phyloP scores from a whole-genome alignment of 2,113 vertebrate species.

The Sander lucioperca region DNA sequence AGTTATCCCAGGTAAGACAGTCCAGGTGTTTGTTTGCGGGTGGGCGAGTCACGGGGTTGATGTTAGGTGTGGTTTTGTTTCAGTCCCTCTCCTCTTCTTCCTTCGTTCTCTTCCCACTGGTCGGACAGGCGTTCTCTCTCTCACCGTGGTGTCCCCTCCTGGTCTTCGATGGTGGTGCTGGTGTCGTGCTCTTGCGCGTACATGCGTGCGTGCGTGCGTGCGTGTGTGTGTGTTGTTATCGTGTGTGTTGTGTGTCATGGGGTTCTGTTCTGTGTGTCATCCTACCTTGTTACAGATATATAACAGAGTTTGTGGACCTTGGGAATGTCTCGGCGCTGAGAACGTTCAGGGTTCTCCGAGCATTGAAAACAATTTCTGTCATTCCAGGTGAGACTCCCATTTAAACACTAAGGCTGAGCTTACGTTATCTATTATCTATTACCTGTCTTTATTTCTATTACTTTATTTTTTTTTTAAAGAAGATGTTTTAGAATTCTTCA shows the following conservation, averaged over 20 bases:
- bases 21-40: constrained; percentile 79
- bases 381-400: constrained; percentile 99
- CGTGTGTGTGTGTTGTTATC: constrained; percentile 81
- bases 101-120: constrained; percentile 70
- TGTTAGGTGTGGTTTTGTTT: constrained; percentile 91
- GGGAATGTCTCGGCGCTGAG: constrained; percentile 99
- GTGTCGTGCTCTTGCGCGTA: constrained; percentile 83
- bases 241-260: constrained; percentile 90
- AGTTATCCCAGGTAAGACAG: constrained; percentile 98
- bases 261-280: constrained; percentile 98
- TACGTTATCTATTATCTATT: constrained; percentile 52
- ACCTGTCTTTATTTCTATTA: constrained; percentile 54
- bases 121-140: constrained; percentile 86
- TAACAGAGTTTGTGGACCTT: constrained; percentile 99
- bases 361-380: constrained; percentile 99
- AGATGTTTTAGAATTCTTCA: constrained; percentile 60
- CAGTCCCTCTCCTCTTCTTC: constrained; percentile 66
- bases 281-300: constrained; percentile 99
- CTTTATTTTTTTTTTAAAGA: constrained; percentile 52
- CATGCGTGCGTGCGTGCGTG: constrained; percentile 86
- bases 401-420: constrained; percentile 89
- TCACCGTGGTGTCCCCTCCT: constrained; percentile 84
- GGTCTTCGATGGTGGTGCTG: constrained; percentile 87
- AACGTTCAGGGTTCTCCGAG: constrained; percentile 99
- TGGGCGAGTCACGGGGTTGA: constrained; percentile 82